Base-by-base conservation (phyloP, 2,888 invertebrate species). In the Cephus runcator region DNA sequence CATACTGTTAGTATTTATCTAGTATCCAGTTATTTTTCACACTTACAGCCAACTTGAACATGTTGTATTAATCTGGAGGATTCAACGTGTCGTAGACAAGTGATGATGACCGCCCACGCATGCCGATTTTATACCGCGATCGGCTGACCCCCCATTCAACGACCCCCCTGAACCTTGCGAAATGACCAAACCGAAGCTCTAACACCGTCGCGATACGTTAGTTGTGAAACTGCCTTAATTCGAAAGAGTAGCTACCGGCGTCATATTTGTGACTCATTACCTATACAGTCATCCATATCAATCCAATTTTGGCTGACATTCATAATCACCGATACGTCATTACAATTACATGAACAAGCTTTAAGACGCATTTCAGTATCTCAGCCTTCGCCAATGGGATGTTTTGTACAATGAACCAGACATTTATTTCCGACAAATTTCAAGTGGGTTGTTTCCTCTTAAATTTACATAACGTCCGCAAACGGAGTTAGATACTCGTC, bases 41-140 rank as follows among this genome's bases (percentile, higher is more conserved):
- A 88, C 90, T 89, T 85, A 90, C 90, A 82, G 82, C 83, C 36
- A 88, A 83, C 79, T 85, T 88, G 83, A 89, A 86, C 90, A 90
- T 90, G 80, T 85, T 87, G 75, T 75, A 77, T 82, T 82, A 77
- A 77, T 78, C 79, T 80, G 82, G 83, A 75, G 81, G 82, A 79
- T 86, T 83, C 85, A 84, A 82, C 79, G 85, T 80, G 80, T 84
- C 79, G 83, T 85, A 83, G 83, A 86, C 85, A 84, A 89, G 85
- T 90, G 88, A 83, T 81, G 85, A 85, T 69, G 34, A 35, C 73
- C 36, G 80, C 31, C 74, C 77, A 40, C 75, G 74, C 73, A 15
- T 40, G 77, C 79, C 69, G 76, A 74, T 80, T 86, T 89, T 90
- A 90, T 90, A 90, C 82, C 81, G 77, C 69, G 74, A 33, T 76